Base-by-base conservation (phyloP, 2,888 invertebrate species). In the Phragmatobia fuliginosa region DNA sequence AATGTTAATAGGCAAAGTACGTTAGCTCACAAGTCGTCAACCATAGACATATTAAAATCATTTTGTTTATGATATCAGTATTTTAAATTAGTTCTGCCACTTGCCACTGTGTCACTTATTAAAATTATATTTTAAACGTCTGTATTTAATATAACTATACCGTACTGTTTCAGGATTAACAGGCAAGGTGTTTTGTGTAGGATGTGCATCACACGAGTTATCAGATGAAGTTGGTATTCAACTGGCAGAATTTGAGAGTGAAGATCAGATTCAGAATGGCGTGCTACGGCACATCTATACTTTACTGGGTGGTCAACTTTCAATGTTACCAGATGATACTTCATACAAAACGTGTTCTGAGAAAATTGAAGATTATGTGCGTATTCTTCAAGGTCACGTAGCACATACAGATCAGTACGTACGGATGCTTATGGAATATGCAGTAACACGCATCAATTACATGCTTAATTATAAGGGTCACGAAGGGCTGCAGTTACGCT, bases 161-260 rank as follows among this genome's bases (percentile, higher is more conserved):
- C n/a, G n/a, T n/a, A n/a, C 67, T 78, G 45, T 45, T 76, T 65
- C 78, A 92, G 92, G 90, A 66, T 72, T 87, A 25, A 83, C 74
- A 0, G 91, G 91, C 33, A 89, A 87, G 28, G 84, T 92, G 1
- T 92, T 83, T 72, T 88, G 88, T 62, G 68, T 92, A 28, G 92
- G 92, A 4, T 87, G 86, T 58, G 78, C 83, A 32, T 91, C 91
- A 6, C 82, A 82, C 11, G 88, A 85, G 10, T 77, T 88, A 14
- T 70, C 75, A 58, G 60, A 64, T 21, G 72, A 79, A 1, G 69
- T 90, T 21, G 74, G 85, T 66, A 64, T 78, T 32, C 78, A 79
- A 21, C 41, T 86, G 2, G 52, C 72, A 32, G 70, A 78, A 38
- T 77, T 75, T 32, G 64, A 77, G 33, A 75, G 80, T 4, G 80